A percentile compares a stretch with the other conserved stretches of the same genome.
Evolutionary conservation across 2,888 invertebrate species (phyloP).

Genomic region (Flexamia atlantica): DNA sequence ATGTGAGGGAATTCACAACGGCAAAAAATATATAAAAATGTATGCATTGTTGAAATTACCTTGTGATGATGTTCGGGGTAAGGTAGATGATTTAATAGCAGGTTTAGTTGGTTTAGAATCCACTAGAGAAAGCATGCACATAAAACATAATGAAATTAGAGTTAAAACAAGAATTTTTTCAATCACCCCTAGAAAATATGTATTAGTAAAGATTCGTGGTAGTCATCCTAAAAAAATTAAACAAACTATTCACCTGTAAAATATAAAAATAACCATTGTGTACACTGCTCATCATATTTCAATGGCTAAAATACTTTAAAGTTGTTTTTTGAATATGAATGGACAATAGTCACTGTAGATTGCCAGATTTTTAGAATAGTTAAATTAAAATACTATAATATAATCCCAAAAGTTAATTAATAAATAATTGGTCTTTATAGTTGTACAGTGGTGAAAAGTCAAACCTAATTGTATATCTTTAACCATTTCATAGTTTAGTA

Average conservation of each 20-base stretch:
- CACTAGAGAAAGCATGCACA: constrained; percentile 77
- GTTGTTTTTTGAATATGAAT: no score
- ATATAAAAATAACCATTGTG: not conserved
- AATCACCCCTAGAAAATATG: constrained; percentile 1
- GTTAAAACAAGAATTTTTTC: constrained; percentile 23
- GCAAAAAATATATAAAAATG: constrained; percentile 11
- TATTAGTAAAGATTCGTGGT: not conserved
- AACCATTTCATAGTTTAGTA: no score
- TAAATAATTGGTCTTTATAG: no score
- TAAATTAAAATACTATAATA: no score
- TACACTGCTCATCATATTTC: constrained; percentile 45
- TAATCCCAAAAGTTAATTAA: no score
- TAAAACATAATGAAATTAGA: constrained; percentile 50
- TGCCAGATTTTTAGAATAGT: no score
- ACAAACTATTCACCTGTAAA: not conserved
- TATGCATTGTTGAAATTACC: constrained; percentile 79
- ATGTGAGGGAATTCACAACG: no score
- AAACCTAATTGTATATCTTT: no score
- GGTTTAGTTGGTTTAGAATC: constrained; percentile 97
- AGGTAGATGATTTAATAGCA: constrained; percentile 97
- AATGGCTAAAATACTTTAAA: not conserved
- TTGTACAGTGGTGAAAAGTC: no score
- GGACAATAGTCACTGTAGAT: no score
- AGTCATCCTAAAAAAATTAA: not conserved
- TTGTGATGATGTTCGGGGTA: constrained; percentile 96